Evolutionary conservation across 1,140 invertebrate species (phyloP), one percentile per base, ranked within the genome.

Genomic region (Leptinotarsa defecta): DNA sequence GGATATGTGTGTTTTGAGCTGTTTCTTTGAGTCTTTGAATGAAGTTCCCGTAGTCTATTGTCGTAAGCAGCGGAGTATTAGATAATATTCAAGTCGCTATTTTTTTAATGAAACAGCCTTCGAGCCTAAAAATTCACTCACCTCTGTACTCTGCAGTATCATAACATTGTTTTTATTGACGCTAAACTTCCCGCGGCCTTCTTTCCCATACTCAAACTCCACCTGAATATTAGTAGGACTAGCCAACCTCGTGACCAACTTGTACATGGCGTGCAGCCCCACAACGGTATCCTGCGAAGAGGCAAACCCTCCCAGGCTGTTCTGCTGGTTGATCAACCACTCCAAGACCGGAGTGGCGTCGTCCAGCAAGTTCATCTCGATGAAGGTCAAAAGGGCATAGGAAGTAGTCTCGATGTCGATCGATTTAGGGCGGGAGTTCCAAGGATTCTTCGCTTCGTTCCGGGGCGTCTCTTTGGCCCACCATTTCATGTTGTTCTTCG

Each of bases 331-430:
- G 5, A 92, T 89, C 74, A 96, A 85, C 93, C 93, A 95, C 57
- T 90, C 87, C 1, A 92, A 84, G 3, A 90, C 89, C 71, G 90
- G 90, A 57, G 89, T 82, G 3, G 88, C 86, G 48, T 88, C 85
- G 4, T 89, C 88, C 5, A 91, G 86, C 3, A 88, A 86, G 13
- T 89, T 88, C 17, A 89, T 83, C 81, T 89, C 88, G 17, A 93
- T 81, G 19, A 91, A 86, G 8, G 92, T 88, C 57, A 95, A 82
- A 24, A 95, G 81, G 3, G 88, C 91, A 80, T 95, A 95, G 0
- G 93, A 88, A 2, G 93, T 94, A 80, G 93, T 92, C 85, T 96
- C 94, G 27, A 95, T 90, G 81, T 93, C 91, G 17, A 91, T 87
- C 17, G 92, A 91, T 74, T 87, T 87, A 0, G 89, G 87, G 77